A percentile compares a stretch with the other conserved stretches of the same genome.
These are phyloP conservation scores for Stichodactyla helianthus DNA, from an alignment of 64 coral and sea anemone species.

Conservation along the genomic window DNA sequence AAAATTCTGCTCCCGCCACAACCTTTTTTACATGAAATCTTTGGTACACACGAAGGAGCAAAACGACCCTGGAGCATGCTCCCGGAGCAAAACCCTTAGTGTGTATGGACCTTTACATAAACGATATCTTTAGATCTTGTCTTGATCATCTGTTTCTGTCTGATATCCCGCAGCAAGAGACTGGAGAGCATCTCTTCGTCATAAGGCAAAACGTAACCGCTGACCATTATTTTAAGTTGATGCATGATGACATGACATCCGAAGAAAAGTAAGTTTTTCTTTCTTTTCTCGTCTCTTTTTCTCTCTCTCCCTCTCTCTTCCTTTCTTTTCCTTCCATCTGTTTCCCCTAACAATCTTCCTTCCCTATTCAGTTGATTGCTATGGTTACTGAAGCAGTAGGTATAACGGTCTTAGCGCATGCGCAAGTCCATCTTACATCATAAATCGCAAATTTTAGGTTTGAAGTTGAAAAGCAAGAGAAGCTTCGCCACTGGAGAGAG, in stretches of 20 bases:
- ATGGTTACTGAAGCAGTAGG: too few species aligned
- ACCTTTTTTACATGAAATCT: too few species aligned
- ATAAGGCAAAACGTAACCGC: conserved; percentile 7
- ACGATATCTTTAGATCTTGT: neutral
- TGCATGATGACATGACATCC: conserved; percentile 16
- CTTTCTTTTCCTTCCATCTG: neutral
- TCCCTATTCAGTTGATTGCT: too few species aligned
- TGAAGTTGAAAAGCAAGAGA: conserved; percentile 3
- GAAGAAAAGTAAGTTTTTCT: conserved; percentile 12
- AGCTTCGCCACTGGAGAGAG: conserved; percentile 2
- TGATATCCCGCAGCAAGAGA: neutral
- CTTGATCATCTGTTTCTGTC: neutral
- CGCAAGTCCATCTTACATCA: neutral
- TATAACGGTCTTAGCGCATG: neutral
- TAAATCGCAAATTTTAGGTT: neutral
- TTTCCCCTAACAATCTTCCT: too few species aligned
- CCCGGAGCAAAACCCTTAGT: too few species aligned
- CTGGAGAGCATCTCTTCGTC: neutral
- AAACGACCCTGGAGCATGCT: too few species aligned
- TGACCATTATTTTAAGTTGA: neutral
- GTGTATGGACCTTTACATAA: too few species aligned
- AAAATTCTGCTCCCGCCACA: too few species aligned
- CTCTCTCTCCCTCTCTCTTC: neutral
- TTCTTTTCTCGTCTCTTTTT: neutral
- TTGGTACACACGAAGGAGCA: too few species aligned